Percentiles rank a stretch among this genome's conserved stretches.
These are phyloP conservation scores for Eupithecia inturbata DNA, from an alignment of 2,888 invertebrate genomes.

Conservation along the genomic window DNA sequence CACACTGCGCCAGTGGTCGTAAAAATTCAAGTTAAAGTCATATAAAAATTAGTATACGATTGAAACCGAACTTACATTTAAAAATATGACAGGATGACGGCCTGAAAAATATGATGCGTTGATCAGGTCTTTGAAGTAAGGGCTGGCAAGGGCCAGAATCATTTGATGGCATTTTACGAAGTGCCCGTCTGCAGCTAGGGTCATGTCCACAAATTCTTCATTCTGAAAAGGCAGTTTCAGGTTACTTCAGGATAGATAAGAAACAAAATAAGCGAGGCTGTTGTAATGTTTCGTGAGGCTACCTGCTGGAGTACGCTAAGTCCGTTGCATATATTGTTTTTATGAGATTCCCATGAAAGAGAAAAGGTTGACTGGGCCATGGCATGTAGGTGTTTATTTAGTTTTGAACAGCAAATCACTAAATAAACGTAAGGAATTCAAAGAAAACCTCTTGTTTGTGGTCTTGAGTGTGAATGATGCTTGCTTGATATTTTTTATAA, in stretches of 20 bases:
- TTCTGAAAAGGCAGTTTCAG: slow-evolving; percentile 59
- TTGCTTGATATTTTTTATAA: neutral
- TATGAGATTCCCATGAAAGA: slow-evolving; percentile 66
- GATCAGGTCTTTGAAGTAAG: slow-evolving; percentile 75
- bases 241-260: neutral
- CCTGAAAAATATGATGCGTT: slow-evolving; percentile 61
- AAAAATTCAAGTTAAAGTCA: neutral
- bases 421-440: neutral
- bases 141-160: slow-evolving; percentile 76
- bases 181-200: slow-evolving; percentile 77
- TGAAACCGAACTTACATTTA: slow-evolving; percentile 64
- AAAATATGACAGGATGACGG: slow-evolving; percentile 75
- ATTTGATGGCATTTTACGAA: slow-evolving; percentile 78
- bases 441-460: neutral
- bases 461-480: neutral
- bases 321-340: slow-evolving; percentile 63
- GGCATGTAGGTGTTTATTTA: neutral
- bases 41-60: neutral
- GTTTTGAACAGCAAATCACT: neutral
- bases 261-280: neutral
- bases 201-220: slow-evolving; percentile 80
- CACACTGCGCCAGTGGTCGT: too few relatives aligned
- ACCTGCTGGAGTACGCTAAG: slow-evolving; percentile 70
- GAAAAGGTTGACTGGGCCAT: slow-evolving; percentile 65
- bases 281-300: neutral